phyloP scores from a whole-genome alignment of 2,888 invertebrate genomes.

The Apamea epomidion region DNA sequence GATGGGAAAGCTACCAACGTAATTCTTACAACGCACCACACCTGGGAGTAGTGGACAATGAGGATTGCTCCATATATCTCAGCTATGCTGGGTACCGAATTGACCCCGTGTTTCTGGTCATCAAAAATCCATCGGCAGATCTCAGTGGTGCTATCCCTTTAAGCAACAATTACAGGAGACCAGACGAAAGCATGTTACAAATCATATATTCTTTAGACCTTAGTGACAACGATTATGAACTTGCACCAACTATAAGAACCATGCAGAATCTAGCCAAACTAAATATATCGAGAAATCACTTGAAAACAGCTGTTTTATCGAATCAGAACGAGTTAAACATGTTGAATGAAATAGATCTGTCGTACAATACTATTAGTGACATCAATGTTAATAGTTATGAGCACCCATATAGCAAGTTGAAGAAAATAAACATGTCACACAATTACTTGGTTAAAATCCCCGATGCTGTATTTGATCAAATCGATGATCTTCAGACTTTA shows the following conservation, averaged over 20 bases:
- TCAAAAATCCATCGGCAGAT: conserved; percentile 4
- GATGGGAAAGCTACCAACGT: conserved; percentile 25
- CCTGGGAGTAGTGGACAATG: background rate
- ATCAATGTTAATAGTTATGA: conserved; percentile 61
- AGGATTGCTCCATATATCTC: conserved; percentile 21
- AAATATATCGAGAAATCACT: conserved; percentile 73
- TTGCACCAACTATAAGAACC: conserved; percentile 62
- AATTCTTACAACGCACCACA: background rate
- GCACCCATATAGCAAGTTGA: conserved; percentile 66
- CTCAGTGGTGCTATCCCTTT: background rate
- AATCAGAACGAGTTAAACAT: conserved; percentile 65
- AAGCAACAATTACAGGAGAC: background rate
- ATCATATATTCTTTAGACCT: conserved; percentile 71
- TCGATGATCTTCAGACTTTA: conserved; percentile 71
- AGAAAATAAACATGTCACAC: conserved; percentile 75
- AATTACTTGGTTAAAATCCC: conserved; percentile 74
- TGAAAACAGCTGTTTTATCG: conserved; percentile 72
- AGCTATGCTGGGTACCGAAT: conserved; percentile 41
- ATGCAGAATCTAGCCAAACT: conserved; percentile 72
- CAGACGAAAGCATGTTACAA: background rate
- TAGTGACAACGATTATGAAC: conserved; percentile 66
- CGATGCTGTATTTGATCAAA: conserved; percentile 73
- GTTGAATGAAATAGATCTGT: conserved; percentile 75
- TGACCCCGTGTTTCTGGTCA: conserved; percentile 33
- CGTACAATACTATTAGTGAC: conserved; percentile 75